Conservation (phyloP, 2,888 invertebrate species). For the Sericinus montela region DNA sequence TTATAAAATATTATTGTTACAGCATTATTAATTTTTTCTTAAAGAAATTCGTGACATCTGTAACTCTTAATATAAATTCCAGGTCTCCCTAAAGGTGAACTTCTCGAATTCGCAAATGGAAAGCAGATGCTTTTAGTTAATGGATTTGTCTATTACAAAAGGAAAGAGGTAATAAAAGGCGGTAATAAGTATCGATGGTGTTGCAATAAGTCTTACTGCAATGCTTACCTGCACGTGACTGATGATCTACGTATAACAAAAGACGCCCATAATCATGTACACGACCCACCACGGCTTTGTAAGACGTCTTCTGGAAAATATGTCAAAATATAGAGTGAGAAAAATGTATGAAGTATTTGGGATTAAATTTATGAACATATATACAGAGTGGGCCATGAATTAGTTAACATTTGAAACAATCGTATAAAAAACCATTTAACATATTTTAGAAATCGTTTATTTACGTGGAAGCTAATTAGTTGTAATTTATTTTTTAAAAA, state of each 20-base stretch:
- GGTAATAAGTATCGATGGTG: slow-evolving; percentile 31
- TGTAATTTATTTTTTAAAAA: too few species aligned
- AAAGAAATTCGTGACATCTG: too few species aligned
- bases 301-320: slow-evolving; percentile 27
- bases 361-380: too few species aligned
- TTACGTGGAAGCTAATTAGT: too few species aligned
- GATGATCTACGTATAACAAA: slow-evolving; percentile 22
- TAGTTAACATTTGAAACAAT: too few species aligned
- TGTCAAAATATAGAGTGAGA: slow-evolving; percentile 23
- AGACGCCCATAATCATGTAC: slow-evolving; percentile 26
- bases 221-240: slow-evolving; percentile 31
- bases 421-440: too few species aligned
- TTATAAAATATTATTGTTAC: neutral
- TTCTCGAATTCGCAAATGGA: slow-evolving; percentile 35
- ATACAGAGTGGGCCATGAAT: too few species aligned
- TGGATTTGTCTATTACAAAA: slow-evolving; percentile 40
- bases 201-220: slow-evolving; percentile 38
- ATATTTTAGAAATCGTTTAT: too few species aligned
- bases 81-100: slow-evolving; percentile 19
- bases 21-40: neutral
- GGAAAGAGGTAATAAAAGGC: slow-evolving; percentile 19
- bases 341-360: too few species aligned
- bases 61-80: neutral
- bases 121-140: slow-evolving; percentile 32
- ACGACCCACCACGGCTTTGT: slow-evolving; percentile 26